These are phyloP conservation scores for Bufo bufo DNA, from an alignment of 2,113 vertebrate genomes.

Conservation along the genomic window DNA sequence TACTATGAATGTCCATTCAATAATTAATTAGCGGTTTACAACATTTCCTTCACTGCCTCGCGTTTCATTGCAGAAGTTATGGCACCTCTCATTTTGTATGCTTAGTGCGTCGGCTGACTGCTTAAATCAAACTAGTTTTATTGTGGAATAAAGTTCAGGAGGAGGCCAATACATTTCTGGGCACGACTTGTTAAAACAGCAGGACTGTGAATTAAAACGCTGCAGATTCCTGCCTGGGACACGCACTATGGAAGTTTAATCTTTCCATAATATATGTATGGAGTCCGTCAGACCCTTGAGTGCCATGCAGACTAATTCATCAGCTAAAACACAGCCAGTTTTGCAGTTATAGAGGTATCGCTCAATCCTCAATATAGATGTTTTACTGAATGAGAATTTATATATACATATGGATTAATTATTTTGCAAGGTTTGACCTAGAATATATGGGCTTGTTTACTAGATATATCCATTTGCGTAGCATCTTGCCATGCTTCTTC, in stretches of 20 bases:
- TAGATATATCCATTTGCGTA: background rate
- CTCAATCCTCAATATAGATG: slow-evolving; percentile 30
- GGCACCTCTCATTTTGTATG: slow-evolving; percentile 46
- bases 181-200: slow-evolving; percentile 53
- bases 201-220: slow-evolving; percentile 57
- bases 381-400: background rate
- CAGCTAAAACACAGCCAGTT: slow-evolving; percentile 11
- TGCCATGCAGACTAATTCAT: slow-evolving; percentile 51
- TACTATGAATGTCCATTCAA: slow-evolving; percentile 3
- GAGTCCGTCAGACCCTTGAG: slow-evolving; percentile 37
- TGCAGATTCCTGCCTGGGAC: slow-evolving; percentile 47
- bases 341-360: slow-evolving; percentile 23
- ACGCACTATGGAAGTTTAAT: slow-evolving; percentile 54
- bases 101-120: slow-evolving; percentile 34
- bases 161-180: slow-evolving; percentile 58
- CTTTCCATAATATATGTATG: slow-evolving; percentile 51
- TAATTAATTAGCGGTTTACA: slow-evolving; percentile 51
- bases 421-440: background rate
- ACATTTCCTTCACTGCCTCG: slow-evolving; percentile 26
- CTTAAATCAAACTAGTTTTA: slow-evolving; percentile 57
- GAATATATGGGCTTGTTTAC: background rate
- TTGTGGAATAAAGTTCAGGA: slow-evolving; percentile 58
- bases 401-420: background rate
- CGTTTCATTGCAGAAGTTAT: slow-evolving; percentile 52
- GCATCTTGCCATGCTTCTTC: background rate